Conservation (phyloP, 1,140 invertebrate species). For the Panonychus citri region DNA sequence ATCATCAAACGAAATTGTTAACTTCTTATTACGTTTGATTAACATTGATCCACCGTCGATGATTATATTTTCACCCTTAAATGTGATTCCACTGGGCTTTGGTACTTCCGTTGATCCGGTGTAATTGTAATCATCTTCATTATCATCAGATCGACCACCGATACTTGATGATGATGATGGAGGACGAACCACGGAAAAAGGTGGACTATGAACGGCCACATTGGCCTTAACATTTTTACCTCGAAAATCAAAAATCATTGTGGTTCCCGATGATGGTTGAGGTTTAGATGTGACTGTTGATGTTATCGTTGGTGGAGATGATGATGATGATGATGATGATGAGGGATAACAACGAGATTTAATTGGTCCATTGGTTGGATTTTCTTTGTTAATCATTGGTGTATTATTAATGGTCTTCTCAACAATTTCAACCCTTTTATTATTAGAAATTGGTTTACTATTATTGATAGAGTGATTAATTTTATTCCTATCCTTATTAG, state of each 20-base stretch:
- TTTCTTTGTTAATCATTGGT: background rate
- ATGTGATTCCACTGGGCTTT: conserved; percentile 40
- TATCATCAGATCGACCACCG: conserved; percentile 26
- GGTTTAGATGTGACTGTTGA: no score
- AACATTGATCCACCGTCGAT: conserved; percentile 61
- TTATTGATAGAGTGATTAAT: no score
- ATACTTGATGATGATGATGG: no score
- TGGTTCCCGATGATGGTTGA: background rate
- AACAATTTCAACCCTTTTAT: background rate
- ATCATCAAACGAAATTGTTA: conserved; percentile 62
- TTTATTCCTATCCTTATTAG: background rate
- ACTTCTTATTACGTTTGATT: conserved; percentile 39
- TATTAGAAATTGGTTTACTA: background rate
- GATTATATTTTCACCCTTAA: conserved; percentile 64
- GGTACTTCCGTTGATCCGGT: conserved; percentile 25
- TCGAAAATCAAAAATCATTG: conserved; percentile 16
- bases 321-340: no score
- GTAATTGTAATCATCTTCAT: conserved; percentile 29
- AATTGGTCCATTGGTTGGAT: background rate
- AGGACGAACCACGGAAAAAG: background rate
- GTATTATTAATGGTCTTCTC: background rate
- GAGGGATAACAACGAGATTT: no score
- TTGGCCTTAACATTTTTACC: conserved; percentile 15
- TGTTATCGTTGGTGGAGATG: no score
- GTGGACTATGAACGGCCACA: conserved; percentile 8